phyloP scores from a whole-genome alignment of 2,888 invertebrate species.

The Leistus spinibarbis region DNA sequence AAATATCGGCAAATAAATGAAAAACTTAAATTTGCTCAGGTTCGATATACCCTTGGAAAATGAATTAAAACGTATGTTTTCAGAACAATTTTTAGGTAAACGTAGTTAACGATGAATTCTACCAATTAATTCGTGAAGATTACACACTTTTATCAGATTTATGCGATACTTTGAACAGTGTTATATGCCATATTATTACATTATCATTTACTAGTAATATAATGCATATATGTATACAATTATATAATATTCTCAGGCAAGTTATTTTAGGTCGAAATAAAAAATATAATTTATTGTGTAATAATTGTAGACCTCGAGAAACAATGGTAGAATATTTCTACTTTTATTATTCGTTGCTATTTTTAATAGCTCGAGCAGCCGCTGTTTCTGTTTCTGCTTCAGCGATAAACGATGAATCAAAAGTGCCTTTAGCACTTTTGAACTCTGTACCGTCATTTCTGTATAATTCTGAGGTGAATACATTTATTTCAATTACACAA shows the following conservation, averaged over 20 bases:
- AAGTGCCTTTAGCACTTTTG: constrained; percentile 44
- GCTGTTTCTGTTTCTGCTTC: constrained; percentile 67
- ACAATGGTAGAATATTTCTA: constrained; percentile 53
- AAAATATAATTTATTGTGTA: constrained; percentile 3
- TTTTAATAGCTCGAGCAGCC: constrained; percentile 63
- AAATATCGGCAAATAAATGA: constrained; percentile 50
- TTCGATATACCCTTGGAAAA: not conserved
- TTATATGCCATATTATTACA: constrained; percentile 44
- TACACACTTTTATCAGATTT: constrained; percentile 44
- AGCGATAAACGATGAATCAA: constrained; percentile 61
- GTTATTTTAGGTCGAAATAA: no score
- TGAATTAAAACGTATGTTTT: not conserved
- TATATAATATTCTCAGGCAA: constrained; percentile 45
- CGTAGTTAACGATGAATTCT: constrained; percentile 25
- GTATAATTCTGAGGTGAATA: constrained; percentile 46
- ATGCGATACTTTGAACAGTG: constrained; percentile 44
- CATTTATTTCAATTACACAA: no score
- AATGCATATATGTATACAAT: constrained; percentile 44
- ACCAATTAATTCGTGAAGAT: constrained; percentile 43
- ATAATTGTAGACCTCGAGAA: constrained; percentile 28
- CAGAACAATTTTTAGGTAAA: not conserved
- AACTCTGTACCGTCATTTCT: constrained; percentile 44
- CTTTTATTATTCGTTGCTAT: constrained; percentile 67
- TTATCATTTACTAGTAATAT: constrained; percentile 46
- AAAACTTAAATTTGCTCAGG: constrained; percentile 19